Evolutionary conservation across 1,140 invertebrate genomes (phyloP).

Genomic region (Chironomus striatipennis): DNA sequence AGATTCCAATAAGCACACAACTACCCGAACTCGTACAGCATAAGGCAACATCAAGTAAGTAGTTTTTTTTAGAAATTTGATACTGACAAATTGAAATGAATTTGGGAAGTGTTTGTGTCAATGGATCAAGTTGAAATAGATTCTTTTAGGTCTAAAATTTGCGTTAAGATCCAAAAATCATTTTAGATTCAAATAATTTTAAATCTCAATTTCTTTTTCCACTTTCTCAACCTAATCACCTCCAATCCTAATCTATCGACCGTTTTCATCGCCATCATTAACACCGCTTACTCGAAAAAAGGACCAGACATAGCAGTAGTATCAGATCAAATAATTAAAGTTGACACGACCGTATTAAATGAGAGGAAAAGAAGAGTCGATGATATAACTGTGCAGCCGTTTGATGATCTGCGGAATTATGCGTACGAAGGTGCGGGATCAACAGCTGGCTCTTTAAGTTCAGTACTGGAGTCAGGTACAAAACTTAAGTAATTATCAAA

Average conservation of each 20-base stretch:
- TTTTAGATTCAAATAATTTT: too few species aligned
- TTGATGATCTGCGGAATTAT: conserved; percentile 57
- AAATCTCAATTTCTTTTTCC: background rate
- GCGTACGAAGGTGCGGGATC: conserved; percentile 58
- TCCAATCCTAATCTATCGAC: too few species aligned
- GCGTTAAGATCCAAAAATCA: too few species aligned
- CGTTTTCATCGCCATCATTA: background rate
- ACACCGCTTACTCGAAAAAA: too few species aligned
- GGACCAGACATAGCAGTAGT: conserved; percentile 18
- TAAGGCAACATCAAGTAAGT: conserved; percentile 30
- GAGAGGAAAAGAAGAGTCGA: conserved; percentile 52
- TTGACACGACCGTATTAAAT: conserved; percentile 45
- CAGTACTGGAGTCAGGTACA: conserved; percentile 38
- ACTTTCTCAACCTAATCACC: background rate
- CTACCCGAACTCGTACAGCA: conserved; percentile 29
- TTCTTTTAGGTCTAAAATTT: too few species aligned
- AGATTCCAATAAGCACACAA: conserved; percentile 45
- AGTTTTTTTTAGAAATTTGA: background rate
- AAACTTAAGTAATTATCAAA: conserved; percentile 36
- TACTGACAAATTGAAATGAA: too few species aligned
- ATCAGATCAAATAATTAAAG: conserved; percentile 46
- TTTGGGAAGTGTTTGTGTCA: too few species aligned
- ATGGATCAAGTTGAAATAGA: too few species aligned
- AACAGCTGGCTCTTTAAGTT: conserved; percentile 55
- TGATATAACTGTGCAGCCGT: conserved; percentile 51